Conservation (phyloP, 2,888 invertebrate genomes). For the Scaptomyza reducta region DNA sequence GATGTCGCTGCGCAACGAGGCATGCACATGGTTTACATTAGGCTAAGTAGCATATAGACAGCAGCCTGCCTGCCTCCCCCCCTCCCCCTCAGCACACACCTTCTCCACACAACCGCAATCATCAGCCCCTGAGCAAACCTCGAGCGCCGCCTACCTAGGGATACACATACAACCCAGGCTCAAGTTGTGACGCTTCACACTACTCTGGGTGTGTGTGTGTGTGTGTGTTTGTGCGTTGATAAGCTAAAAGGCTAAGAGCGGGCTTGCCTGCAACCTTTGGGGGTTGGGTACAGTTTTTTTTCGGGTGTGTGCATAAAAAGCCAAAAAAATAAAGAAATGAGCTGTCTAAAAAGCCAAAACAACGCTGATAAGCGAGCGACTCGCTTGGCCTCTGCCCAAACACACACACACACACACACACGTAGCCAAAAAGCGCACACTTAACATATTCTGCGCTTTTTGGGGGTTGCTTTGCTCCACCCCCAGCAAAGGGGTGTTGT, state of each 20-base stretch:
- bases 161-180: slow-evolving; percentile 13
- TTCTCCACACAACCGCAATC: slow-evolving; percentile 11
- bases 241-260: slow-evolving; percentile 68
- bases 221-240: slow-evolving; percentile 66
- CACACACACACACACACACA: background rate
- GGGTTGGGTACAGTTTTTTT: slow-evolving; percentile 1
- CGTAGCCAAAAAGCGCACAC: slow-evolving; percentile 33
- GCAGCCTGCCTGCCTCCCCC: background rate
- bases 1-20: slow-evolving; percentile 66
- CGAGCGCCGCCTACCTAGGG: slow-evolving; percentile 49
- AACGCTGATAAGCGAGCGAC: slow-evolving; percentile 68
- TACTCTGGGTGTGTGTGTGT: slow-evolving; percentile 10
- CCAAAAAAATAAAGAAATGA: slow-evolving; percentile 35
- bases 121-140: slow-evolving; percentile 32
- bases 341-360: slow-evolving; percentile 63
- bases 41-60: slow-evolving; percentile 71
- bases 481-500: slow-evolving; percentile 62
- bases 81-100: background rate
- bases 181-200: slow-evolving; percentile 16
- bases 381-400: slow-evolving; percentile 51
- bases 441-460: slow-evolving; percentile 67
- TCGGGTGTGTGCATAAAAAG: slow-evolving; percentile 30
- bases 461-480: slow-evolving; percentile 13
- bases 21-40: slow-evolving; percentile 77
- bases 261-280: slow-evolving; percentile 34